Base-by-base conservation (phyloP, 2,888 invertebrate species). In the Cephus rjabovi region DNA sequence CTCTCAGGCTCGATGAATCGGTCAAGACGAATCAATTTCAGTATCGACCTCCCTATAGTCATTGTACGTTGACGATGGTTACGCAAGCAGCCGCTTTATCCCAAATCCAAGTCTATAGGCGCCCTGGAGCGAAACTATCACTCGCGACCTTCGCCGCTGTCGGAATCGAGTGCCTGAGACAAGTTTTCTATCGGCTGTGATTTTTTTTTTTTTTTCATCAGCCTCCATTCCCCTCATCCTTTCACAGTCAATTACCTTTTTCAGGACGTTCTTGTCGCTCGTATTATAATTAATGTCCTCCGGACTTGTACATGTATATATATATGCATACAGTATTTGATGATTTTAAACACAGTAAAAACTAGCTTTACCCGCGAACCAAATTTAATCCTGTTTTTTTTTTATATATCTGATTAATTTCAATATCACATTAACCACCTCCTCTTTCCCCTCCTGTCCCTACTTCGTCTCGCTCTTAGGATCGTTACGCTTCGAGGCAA, bases 391-490 rank as follows among this genome's bases (percentile, higher is more conserved):
- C 56, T 6, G 9, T 2, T 23, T 40, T 12, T 40, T 40, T 11
- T 2, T 12, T 12, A 40, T 23, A 9, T 56, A 6, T 23, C 56
- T 23, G 73, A 80, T 80, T 78, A 78, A 80, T 35, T 76, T 80
- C 34, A 75, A 78, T 80, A 76, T 69, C 68, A 73, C 33, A 70
- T 74, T 69, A 33, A 33, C 9, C 30, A 34, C 23, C 33, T 40
- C 34, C 70, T 12, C 12, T 30, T 9, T 0, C 23, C 2, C 2
- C 40, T 56, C 9, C 56, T 23, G 12, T 35, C 35, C 2, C 56
- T 23, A 1, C 9, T 56, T 23, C 56, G 76, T 37, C 56, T 56
- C 9, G 23, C 23, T 56, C 23, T 56, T 6, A 2, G 1, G 15
- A 40, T 40, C 40, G 40, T 40, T 40, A 40, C 40, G 40, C 40